Evolutionary conservation across 1,140 invertebrate genomes (phyloP), one percentile per base, ranked within the genome.

Genomic region (Drosophila hydei): DNA sequence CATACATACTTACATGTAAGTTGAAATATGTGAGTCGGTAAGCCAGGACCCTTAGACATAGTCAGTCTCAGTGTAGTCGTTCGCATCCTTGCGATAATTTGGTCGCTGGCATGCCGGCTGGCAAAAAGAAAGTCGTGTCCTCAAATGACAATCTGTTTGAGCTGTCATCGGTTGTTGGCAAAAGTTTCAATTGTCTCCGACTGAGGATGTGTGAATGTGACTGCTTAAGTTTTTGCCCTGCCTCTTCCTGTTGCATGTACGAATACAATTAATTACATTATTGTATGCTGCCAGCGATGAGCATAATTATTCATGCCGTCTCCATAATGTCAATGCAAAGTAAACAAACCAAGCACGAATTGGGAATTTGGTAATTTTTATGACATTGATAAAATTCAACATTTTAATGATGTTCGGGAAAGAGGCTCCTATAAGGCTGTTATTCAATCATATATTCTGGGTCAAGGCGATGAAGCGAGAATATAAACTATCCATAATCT

Each of bases 121-220:
- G 40, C 50, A 60, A 61, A 75, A 69, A 65, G 77, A 77, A 87
- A 87, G 65, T 72, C 73, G 55, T 75, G 81, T 85, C 61, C 77
- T 77, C 54, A 38, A 87, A 68, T 75, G 74, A 72, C 74, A 77
- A 69, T 71, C 69, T 48, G 71, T 77, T 63, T 50, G 74, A 62
- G 73, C 67, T 83, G 77, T 79, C 77, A 40, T 27, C 54, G 48
- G 36, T 51, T 52, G 77, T 36, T 64, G 55, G 62, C 71, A 79
- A 77, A 85, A 87, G 77, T 87, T 85, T 85, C 81, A 87, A 81
- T 85, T 85, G 81, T 80, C 74, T 77, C 50, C 74, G 80, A 65
- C 70, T 43, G 81, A 87, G 70, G 72, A 87, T 87, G 81, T 85
- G 81, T 65, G 77, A 80, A 85, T 87, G 80, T 56, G 81, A 85